Evolutionary conservation across 1,140 invertebrate species (phyloP).

Genomic region (Plectus sambesii): DNA sequence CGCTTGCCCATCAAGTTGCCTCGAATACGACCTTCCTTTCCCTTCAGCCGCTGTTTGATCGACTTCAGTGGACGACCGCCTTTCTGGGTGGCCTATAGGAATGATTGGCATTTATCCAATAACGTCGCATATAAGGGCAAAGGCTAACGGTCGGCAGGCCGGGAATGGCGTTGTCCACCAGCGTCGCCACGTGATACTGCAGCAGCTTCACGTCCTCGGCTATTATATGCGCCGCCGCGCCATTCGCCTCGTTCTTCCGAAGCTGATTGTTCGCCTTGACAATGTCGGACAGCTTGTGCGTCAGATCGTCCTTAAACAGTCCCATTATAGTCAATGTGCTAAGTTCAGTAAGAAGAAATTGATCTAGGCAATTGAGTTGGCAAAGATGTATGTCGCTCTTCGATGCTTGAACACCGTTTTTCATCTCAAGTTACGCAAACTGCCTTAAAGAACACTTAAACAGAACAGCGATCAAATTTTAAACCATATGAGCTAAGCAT

Average conservation of each 20-base stretch:
- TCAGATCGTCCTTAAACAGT: conserved; percentile 98
- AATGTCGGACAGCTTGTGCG: conserved; percentile 95
- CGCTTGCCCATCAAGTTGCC: conserved; percentile 99
- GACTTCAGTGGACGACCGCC: conserved; percentile 96
- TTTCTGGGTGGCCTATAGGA: conserved; percentile 89
- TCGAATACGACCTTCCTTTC: conserved; percentile 92
- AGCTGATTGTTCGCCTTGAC: conserved; percentile 98
- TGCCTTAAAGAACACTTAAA: too few relatives aligned
- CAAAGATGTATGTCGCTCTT: too few relatives aligned
- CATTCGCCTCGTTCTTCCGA: conserved; percentile 77
- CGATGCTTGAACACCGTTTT: too few relatives aligned
- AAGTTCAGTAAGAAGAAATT: too few relatives aligned
- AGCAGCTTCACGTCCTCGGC: conserved; percentile 93
- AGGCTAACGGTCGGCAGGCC: conserved; percentile 67
- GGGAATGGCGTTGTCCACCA: conserved; percentile 97
- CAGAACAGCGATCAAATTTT: too few relatives aligned
- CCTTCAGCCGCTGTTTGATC: conserved; percentile 65
- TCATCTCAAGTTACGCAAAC: too few relatives aligned
- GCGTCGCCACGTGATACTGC: conserved; percentile 94
- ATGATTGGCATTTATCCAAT: conserved; percentile 7
- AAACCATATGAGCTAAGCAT: too few relatives aligned
- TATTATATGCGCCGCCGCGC: conserved; percentile 90
- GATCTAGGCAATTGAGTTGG: too few relatives aligned
- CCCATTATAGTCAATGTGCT: too few relatives aligned
- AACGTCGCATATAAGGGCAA: too few relatives aligned